phyloP scores from a whole-genome alignment of 2,888 invertebrate species.

The Neria commutata region DNA sequence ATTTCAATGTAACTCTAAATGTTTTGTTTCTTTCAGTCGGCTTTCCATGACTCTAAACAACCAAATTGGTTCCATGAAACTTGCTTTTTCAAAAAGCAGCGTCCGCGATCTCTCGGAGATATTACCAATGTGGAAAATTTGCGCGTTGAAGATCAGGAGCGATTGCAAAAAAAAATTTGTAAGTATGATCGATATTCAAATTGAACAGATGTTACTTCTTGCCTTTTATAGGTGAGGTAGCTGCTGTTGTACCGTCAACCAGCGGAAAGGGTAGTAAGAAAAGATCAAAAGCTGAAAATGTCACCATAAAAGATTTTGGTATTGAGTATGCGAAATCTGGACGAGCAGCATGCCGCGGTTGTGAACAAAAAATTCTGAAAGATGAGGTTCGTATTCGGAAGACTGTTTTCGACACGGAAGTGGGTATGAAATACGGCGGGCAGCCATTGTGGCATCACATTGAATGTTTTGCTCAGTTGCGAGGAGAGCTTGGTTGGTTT shows the following conservation, averaged over 20 bases:
- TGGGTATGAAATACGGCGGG: conserved; percentile 82
- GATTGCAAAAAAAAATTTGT: conserved; percentile 74
- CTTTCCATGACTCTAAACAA: conserved; percentile 84
- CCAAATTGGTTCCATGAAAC: conserved; percentile 87
- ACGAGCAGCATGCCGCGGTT: conserved; percentile 79
- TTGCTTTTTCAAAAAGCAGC: conserved; percentile 86
- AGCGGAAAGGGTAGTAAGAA: conserved; percentile 46
- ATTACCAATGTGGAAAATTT: conserved; percentile 81
- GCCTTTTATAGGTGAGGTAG: conserved; percentile 34
- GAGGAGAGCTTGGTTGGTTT: conserved; percentile 76
- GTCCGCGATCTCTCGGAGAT: conserved; percentile 75
- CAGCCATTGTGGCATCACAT: conserved; percentile 90
- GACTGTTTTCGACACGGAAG: conserved; percentile 80
- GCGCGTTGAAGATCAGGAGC: conserved; percentile 83
- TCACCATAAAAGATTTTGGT: conserved; percentile 69
- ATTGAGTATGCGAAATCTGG: conserved; percentile 88
- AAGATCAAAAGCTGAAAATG: conserved; percentile 61
- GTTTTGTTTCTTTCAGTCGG: conserved; percentile 79
- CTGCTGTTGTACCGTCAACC: conserved; percentile 26
- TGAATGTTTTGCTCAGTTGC: conserved; percentile 81
- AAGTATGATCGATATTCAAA: too few relatives aligned
- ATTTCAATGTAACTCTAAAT: background rate
- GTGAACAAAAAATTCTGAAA: conserved; percentile 82
- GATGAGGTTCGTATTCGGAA: conserved; percentile 79
- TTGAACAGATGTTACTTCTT: background rate